Evolutionary conservation across 2,888 invertebrate species (phyloP).

Genomic region (Girardia tigrina): DNA sequence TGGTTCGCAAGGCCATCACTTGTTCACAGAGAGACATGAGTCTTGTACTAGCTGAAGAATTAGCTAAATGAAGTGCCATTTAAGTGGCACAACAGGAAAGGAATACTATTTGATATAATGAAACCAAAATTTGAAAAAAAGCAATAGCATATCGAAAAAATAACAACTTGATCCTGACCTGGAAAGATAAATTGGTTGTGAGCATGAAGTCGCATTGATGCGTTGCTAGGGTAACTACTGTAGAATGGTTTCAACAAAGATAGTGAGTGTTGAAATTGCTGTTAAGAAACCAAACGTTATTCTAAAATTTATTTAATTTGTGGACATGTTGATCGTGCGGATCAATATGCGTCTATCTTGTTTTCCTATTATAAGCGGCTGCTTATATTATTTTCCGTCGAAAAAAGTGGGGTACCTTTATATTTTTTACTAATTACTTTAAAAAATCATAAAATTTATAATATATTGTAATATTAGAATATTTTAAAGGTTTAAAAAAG

Average conservation of each 20-base stretch:
- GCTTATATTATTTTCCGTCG: too few relatives aligned
- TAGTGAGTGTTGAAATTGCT: not conserved
- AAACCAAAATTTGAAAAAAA: slow-evolving; percentile 4
- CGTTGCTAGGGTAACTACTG: not conserved
- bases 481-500: too few relatives aligned
- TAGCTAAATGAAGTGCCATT: not conserved
- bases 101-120: not conserved
- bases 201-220: not conserved
- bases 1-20: not conserved
- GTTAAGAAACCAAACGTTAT: not conserved
- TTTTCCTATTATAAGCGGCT: too few relatives aligned
- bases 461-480: too few relatives aligned
- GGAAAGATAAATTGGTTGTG: not conserved
- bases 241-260: not conserved
- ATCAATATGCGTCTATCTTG: not conserved
- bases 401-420: too few relatives aligned
- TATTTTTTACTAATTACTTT: too few relatives aligned
- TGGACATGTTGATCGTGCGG: not conserved
- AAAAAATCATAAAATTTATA: too few relatives aligned
- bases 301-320: not conserved
- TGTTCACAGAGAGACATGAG: not conserved
- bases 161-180: not conserved
- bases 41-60: slow-evolving; percentile 1
- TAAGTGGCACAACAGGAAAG: not conserved
- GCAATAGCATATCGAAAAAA: not conserved